These are phyloP conservation scores for Nemotelus pantherinus DNA, from an alignment of 2,888 invertebrate species.

Conservation along the genomic window DNA sequence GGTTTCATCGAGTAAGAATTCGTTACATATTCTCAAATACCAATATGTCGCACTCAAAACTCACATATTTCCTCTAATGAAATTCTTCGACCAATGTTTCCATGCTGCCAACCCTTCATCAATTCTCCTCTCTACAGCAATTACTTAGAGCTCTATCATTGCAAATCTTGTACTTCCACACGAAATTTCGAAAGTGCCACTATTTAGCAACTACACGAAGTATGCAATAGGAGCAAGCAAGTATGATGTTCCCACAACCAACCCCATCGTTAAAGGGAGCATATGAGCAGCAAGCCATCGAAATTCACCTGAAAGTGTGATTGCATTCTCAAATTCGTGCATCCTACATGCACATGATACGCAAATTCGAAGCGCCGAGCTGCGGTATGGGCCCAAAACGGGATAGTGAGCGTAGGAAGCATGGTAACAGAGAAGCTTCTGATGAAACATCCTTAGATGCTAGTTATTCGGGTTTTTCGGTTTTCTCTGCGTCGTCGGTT, in stretches of 20 bases:
- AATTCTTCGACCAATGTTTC: background rate
- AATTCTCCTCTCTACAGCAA: background rate
- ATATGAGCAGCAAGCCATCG: no score
- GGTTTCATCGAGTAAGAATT: no score
- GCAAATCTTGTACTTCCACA: conserved; percentile 15
- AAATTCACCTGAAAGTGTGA: no score
- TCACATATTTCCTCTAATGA: background rate
- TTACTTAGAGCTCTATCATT: background rate
- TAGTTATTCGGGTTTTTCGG: conserved; percentile 10
- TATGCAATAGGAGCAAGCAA: background rate
- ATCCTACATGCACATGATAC: no score
- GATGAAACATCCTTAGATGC: conserved; percentile 16
- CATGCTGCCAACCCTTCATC: background rate
- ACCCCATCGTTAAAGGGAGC: no score
- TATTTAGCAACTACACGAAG: conserved; percentile 8
- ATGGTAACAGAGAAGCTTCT: conserved; percentile 9
- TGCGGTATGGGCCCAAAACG: no score
- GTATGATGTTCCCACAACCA: background rate
- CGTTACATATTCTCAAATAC: no score
- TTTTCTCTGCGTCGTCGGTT: background rate
- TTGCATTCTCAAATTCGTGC: no score
- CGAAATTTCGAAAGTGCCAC: conserved; percentile 30
- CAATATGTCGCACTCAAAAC: no score
- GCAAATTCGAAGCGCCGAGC: no score
- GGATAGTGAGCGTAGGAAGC: background rate